Base-by-base conservation (phyloP, 2,797 vertebrate genomes). In the Falco novaeseelandiae region DNA sequence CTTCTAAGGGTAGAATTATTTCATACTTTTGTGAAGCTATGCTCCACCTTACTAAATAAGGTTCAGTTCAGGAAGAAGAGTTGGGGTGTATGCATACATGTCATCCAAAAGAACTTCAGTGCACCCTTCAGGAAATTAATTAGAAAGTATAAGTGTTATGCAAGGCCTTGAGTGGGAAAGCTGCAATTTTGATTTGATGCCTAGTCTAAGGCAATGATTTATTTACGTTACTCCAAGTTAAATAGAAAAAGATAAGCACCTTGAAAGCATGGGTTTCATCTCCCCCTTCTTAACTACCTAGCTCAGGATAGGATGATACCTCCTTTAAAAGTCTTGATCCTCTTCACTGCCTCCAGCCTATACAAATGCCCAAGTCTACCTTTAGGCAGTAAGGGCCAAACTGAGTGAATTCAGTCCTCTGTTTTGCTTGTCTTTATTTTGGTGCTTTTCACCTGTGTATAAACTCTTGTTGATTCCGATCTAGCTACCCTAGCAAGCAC, bases 61-160 rank as follows among this genome's bases (percentile, higher is more conserved):
- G 17, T 27, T 48, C 9, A 38, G 27, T 58, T 52, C 34, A 63
- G 30, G 57, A 79, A 30, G 23, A 66, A 54, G 7, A 44, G 3
- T 14, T 49, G 48, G 8, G 5, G 4, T 59, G 14, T 19, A 13
- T 11, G 10, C 14, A 9, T 15, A n/a, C 0, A 0, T 27, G 23
- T 44, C 25, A 54, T 20, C 9, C 13, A 27, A 54, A 19, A 59
- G 27, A 27, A 32, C 34, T 54, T 59, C 49, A 34, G 1, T 42
- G 20, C 7, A 83, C 7, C 23, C 23, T 59, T 11, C 42, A 30
- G 34, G 34, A 38, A 14, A 20, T 30, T 52, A 9, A 9, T 32
- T 44, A 34, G 16, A 38, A 55, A 54, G 3, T 44, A 30, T 40
- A 67, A 67, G 36, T 29, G 12, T 13, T 21, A 32, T 40, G 14